Evolutionary conservation across 1,140 invertebrate species (phyloP), one percentile per base, ranked within the genome.

Genomic region (Popillia japonica): DNA sequence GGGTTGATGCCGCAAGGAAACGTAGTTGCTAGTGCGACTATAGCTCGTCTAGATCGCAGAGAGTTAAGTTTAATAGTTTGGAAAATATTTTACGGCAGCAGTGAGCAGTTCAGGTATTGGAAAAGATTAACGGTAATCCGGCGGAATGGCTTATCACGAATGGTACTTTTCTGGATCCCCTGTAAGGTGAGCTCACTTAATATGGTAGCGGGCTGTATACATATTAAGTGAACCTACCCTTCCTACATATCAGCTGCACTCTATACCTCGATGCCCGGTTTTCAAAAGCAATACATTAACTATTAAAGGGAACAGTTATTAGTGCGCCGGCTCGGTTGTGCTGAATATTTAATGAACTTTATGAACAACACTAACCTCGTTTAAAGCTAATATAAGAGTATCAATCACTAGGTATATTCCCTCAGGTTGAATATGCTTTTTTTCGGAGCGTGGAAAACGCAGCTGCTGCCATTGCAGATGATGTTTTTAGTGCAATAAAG

Each of bases 341-440:
- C 34, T 79, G 78, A 79, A 79, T 77, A 79, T 79, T 77, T 79
- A 64, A 79, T 79, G 78, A 55, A 79, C 48, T 74, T 74, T 74
- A 74, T 61, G 42, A 76, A 76, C 75, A 76, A 76, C 42, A 61
- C 75, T 79, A 79, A 79, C 76, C 72, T 79, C 64, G 78, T 79
- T 79, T 79, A 77, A 41, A 41, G 64, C 44, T 59, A 75, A 77
- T 77, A 77, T 74, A 73, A 76, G 44, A 22, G 72, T 78, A 79
- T 79, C 78, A 79, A 79, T 79, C 78, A 79, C 78, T 64, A n/a
- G 41, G n/a, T 74, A 20, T 74, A 74, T 74, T 74, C 72, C 72
- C 72, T 42, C 72, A 74, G 72, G 72, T 74, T 20, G 72, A 22
- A 27, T 22, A 68, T 68, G 61, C 61, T 68, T 68, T 68, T 34